These are phyloP conservation scores for Calycopis cecrops DNA, from an alignment of 1,140 invertebrate species.

Conservation along the genomic window DNA sequence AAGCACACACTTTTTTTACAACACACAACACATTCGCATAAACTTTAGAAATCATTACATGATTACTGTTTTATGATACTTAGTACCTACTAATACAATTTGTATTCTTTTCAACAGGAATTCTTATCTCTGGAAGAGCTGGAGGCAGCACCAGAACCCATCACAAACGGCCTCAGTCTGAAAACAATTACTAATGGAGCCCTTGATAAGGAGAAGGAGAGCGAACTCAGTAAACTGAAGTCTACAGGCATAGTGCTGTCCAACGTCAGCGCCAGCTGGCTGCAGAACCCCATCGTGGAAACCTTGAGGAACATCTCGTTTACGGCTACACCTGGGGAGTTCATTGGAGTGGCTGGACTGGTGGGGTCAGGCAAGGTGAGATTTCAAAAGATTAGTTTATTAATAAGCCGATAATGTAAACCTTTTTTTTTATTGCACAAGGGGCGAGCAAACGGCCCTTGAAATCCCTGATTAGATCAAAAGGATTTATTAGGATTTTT, in stretches of 20 bases:
- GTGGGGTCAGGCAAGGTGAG: slow-evolving; percentile 87
- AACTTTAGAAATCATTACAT: no score
- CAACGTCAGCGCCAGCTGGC: slow-evolving; percentile 78
- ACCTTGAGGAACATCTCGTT: slow-evolving; percentile 80
- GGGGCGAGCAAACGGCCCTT: no score
- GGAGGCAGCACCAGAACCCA: slow-evolving; percentile 32
- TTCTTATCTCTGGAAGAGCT: slow-evolving; percentile 76
- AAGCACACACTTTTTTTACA: no score
- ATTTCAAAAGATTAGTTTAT: no score
- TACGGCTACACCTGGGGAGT: slow-evolving; percentile 77
- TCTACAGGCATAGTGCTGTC: slow-evolving; percentile 65
- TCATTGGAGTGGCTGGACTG: slow-evolving; percentile 84
- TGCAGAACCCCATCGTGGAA: slow-evolving; percentile 74
- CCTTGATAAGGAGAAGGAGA: slow-evolving; percentile 38
- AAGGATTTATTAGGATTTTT: no score
- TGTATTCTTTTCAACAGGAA: slow-evolving; percentile 46
- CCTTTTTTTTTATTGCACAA: no score
- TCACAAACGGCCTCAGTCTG: slow-evolving; percentile 27
- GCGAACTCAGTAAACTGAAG: slow-evolving; percentile 33
- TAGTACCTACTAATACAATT: neutral
- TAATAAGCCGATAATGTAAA: no score
- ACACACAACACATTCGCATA: no score
- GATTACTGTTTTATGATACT: neutral
- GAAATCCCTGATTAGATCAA: no score
- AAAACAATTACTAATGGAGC: slow-evolving; percentile 43